Evolutionary conservation across 37 sponge, comb jelly and placozoan species (phyloP), one percentile per base, ranked within the genome.

Genomic region (Lycopodina hypogea): DNA sequence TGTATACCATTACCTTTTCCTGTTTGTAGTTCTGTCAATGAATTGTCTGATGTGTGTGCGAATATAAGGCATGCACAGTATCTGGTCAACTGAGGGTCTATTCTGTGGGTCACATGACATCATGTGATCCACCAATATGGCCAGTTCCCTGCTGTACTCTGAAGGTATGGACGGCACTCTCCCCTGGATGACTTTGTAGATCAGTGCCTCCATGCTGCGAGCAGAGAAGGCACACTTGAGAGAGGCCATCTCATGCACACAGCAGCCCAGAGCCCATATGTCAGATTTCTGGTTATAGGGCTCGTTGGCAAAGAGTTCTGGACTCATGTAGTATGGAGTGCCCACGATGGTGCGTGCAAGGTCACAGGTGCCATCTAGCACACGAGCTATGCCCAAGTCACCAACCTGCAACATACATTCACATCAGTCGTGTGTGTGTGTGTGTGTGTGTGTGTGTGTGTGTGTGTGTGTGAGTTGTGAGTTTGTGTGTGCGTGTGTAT

Each of bases 321-420:
- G 98, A 23, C 93, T 93, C 98, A 97, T 97, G 88, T 95, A 97
- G 80, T 92, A 97, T 2, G 98, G 98, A 3, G 98, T 97, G 9
- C 98, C 98, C 34, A 97, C 86, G 33, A 94, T 80, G n/a, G 98
- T 97, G 30, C 72, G 58, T 18, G 98, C 98, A 79, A 97, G 81
- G 21, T 95, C 98, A 80, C 83, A 71, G 30, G 89, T 77, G n/a
- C 89, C 84, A 26, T 95, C 96, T 81, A 97, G 57, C 72, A 95
- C 93, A 24, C 98, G 82, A 8, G 98, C 98, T 66, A 97, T 97
- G 7, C 97, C 97, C 34, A 97, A 75, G 59, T 97, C 97, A 53
- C 97, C 97, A 37, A 97, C 91, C 90, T 93, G 38, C 33, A 29
- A 9, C 21, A 32, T 28, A 60, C 28, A 3, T 60, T 28, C 61